Evolutionary conservation across 2,797 vertebrate genomes (phyloP).

Genomic region (Myoxocephalus aenaeus): DNA sequence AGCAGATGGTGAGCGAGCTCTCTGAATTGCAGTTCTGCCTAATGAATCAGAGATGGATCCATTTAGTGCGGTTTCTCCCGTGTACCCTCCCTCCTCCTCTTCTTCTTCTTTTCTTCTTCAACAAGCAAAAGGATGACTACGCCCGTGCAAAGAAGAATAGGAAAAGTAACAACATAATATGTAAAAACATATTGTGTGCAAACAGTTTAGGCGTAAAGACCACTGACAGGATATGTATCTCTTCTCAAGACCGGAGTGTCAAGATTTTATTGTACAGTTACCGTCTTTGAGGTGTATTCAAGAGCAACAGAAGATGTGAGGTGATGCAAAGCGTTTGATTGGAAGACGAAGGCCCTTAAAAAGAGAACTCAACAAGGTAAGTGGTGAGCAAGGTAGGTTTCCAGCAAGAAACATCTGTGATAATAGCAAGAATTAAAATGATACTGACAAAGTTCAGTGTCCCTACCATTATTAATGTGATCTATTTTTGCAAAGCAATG

Average conservation of each 20-base stretch:
- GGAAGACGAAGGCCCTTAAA: background rate
- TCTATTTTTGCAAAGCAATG: background rate
- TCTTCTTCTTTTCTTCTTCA: background rate
- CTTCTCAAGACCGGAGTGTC: background rate
- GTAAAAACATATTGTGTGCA: background rate
- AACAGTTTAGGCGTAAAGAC: background rate
- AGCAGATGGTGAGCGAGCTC: conserved; percentile 7
- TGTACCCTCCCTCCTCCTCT: background rate
- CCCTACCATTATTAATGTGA: background rate
- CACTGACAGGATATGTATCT: background rate
- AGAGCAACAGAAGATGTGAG: conserved; percentile 7
- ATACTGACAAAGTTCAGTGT: background rate
- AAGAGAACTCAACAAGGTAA: background rate
- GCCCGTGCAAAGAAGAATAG: background rate
- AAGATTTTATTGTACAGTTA: no score
- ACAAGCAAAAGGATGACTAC: background rate
- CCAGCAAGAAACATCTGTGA: background rate
- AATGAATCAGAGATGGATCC: conserved; percentile 32
- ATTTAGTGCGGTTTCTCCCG: background rate
- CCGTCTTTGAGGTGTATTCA: conserved; percentile 12
- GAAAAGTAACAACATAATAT: background rate
- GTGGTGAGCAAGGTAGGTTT: background rate
- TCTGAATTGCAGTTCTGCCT: background rate
- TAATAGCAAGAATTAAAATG: background rate
- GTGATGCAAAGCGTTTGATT: background rate